These are phyloP conservation scores for Ceryle rudis DNA, from an alignment of 2,797 vertebrate genomes.

Conservation along the genomic window DNA sequence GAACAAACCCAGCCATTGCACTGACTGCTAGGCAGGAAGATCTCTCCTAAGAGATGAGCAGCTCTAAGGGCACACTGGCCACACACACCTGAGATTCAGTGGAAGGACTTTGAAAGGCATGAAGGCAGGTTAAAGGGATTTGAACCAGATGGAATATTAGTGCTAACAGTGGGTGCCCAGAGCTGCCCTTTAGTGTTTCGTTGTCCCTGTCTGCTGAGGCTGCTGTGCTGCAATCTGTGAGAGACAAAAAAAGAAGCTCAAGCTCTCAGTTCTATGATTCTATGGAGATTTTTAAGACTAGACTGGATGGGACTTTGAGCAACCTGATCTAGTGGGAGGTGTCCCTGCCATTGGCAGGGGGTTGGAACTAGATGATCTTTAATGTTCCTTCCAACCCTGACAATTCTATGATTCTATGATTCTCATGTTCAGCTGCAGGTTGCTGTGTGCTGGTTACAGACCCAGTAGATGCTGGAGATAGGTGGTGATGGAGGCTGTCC, in stretches of 20 bases:
- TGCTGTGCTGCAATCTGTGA: neutral
- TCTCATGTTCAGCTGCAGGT: neutral
- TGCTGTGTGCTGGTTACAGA: neutral
- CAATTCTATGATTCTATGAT: too few species aligned
- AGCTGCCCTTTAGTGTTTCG: neutral
- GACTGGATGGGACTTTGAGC: too few species aligned
- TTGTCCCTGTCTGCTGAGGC: neutral
- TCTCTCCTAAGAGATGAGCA: fast-evolving
- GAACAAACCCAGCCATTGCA: neutral
- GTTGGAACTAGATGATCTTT: too few species aligned
- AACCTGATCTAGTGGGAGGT: too few species aligned
- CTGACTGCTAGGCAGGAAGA: neutral
- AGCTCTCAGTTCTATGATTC: neutral
- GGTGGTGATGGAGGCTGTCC: neutral
- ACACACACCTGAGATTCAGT: neutral
- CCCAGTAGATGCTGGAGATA: constrained; percentile 11
- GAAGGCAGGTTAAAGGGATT: neutral
- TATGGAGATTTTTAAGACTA: too few species aligned
- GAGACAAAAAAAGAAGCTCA: neutral
- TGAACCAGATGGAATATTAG: neutral
- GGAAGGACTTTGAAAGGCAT: neutral
- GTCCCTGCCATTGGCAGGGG: too few species aligned
- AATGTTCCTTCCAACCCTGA: too few species aligned
- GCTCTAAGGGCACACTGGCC: neutral
- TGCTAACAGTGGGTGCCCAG: neutral